These are phyloP conservation scores for Pseudochaenichthys georgianus DNA, from an alignment of 2,797 vertebrate genomes.

Conservation along the genomic window DNA sequence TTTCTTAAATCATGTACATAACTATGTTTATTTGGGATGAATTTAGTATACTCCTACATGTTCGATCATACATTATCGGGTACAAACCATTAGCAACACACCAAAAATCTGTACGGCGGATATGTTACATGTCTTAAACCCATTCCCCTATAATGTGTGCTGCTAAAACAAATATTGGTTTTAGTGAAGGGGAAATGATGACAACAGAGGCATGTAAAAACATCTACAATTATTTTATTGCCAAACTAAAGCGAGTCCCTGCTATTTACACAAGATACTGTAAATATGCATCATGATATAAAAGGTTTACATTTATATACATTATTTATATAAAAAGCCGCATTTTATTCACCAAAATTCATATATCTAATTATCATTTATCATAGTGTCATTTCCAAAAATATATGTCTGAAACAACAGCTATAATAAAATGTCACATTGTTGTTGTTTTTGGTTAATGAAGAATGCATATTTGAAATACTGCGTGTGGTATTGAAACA, in stretches of 20 bases:
- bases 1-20: not conserved
- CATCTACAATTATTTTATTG: constrained; percentile 86
- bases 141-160: not conserved
- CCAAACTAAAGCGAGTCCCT: constrained; percentile 83
- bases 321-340: constrained; percentile 81
- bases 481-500: constrained; percentile 32
- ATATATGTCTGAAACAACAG: constrained; percentile 47
- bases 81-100: not conserved
- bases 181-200: constrained; percentile 39
- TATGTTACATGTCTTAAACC: not conserved
- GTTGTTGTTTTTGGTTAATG: constrained; percentile 35
- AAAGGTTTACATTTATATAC: constrained; percentile 86
- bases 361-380: constrained; percentile 60
- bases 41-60: not conserved
- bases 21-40: not conserved
- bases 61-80: too few relatives aligned
- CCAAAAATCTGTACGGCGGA: not conserved
- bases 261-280: constrained; percentile 87
- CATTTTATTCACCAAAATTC: constrained; percentile 66
- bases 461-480: constrained; percentile 49
- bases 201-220: constrained; percentile 77
- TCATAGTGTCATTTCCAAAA: constrained; percentile 53
- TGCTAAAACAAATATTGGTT: not conserved
- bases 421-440: constrained; percentile 51
- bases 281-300: constrained; percentile 84